Percentiles rank a stretch among this genome's conserved stretches.
Evolutionary conservation across 2,113 vertebrate genomes (phyloP).

Genomic region (Lagopus muta): DNA sequence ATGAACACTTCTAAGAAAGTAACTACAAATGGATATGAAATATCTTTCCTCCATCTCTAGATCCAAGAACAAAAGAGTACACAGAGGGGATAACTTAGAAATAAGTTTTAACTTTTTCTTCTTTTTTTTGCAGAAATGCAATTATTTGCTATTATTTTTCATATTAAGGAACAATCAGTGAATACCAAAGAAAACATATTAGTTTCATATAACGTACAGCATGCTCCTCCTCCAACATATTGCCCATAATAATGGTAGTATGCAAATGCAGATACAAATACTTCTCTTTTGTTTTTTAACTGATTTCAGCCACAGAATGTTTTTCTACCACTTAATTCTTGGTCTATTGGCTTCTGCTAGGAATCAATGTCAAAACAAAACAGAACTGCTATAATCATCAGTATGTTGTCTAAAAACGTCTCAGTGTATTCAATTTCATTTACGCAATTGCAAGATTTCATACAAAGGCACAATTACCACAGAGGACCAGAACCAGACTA

Average conservation of each 20-base stretch:
- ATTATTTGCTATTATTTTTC: background rate
- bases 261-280: background rate
- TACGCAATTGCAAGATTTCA: background rate
- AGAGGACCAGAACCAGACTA: background rate
- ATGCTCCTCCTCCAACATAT: rapidly evolving
- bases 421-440: background rate
- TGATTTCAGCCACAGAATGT: background rate
- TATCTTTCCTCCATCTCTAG: background rate
- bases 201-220: background rate
- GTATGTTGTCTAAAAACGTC: background rate
- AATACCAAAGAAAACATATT: background rate
- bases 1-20: background rate
- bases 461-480: background rate
- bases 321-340: background rate
- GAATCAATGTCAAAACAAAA: background rate
- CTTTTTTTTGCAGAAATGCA: background rate
- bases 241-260: background rate
- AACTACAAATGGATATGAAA: background rate
- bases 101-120: background rate
- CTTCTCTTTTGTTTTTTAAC: background rate
- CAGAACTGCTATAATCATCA: too few species aligned
- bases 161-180: background rate
- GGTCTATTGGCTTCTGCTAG: background rate
- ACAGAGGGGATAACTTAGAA: background rate
- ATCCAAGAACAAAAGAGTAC: background rate